Evolutionary conservation across 2,113 vertebrate genomes (phyloP), one percentile per base, ranked within the genome.

Genomic region (Myotis lucifugus): DNA sequence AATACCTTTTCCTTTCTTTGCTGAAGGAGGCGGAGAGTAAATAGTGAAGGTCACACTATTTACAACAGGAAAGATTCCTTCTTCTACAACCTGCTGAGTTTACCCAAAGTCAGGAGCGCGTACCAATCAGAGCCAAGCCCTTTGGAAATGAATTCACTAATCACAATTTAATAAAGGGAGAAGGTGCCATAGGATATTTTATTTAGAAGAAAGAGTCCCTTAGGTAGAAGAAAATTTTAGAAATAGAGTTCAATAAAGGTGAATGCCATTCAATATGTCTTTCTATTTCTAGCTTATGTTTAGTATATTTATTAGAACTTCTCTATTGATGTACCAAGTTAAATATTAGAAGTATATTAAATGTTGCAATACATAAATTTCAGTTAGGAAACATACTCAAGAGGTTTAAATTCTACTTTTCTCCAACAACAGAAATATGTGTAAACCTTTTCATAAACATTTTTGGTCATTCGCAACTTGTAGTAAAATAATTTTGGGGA

Each of bases 101-200:
- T 92, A 18, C 2, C 5, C 0, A 92, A 72, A 52, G 1, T 93
- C 70, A 88, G 42, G 79, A 96, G 94, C 27, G 72, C 19, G 0
- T 70, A 27, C 34, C 94, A 67, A 87, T 78, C 0, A 42, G 1
- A 69, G 72, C 23, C 70, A 91, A 85, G 0, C 18, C 37, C 40
- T 25, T 72, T 93, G 9, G 23, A 74, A 77, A 17, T 90, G 56
- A 91, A 59, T 88, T 66, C 89, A 70, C 83, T 61, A 0, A 88
- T 93, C 21, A 78, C 11, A 52, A 76, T 70, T 85, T 52, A 95
- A 89, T 78, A 97, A 95, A 90, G 18, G 88, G 17, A 48, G 69
- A 90, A 70, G 0, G 3, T 78, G 37, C 17, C 27, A 48, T 50
- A 15, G 0, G 13, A 46, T 4, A 66, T 92, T 93, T 66, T 70